Conservation (phyloP, 2,888 invertebrate genomes). For the Drosophila meridionalis region DNA sequence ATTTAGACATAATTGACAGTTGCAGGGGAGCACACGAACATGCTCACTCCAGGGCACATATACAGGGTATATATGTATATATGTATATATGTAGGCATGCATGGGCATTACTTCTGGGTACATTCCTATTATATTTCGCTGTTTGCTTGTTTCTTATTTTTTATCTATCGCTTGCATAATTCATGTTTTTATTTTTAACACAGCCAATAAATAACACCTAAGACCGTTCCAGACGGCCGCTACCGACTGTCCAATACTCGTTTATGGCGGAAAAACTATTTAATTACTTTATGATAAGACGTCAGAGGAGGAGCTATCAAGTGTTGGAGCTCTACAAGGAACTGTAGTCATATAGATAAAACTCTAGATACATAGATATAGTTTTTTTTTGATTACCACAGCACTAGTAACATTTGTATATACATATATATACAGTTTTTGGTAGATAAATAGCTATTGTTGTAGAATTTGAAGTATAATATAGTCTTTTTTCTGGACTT, state of each 20-base stretch:
- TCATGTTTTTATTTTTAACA: conserved; percentile 69
- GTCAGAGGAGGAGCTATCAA: neutral
- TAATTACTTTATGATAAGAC: neutral
- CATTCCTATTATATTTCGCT: conserved; percentile 1
- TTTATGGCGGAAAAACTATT: no score
- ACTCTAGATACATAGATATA: no score
- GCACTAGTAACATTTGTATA: no score
- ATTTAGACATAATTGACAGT: conserved; percentile 69
- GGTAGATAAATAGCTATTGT: no score
- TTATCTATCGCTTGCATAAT: conserved; percentile 65
- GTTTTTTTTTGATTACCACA: no score
- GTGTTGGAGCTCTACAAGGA: no score
- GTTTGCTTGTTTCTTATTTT: conserved; percentile 21
- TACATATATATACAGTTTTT: no score
- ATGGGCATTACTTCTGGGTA: conserved; percentile 3
- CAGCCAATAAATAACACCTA: conserved; percentile 51
- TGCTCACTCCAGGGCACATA: neutral
- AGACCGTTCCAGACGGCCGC: neutral
- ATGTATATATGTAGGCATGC: neutral
- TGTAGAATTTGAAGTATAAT: no score
- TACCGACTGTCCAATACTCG: neutral
- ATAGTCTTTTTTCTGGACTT: no score
- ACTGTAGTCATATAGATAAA: no score
- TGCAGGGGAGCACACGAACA: conserved; percentile 11
- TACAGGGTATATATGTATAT: neutral